Evolutionary conservation across 2,113 vertebrate species (phyloP).

Genomic region (Capra hircus): DNA sequence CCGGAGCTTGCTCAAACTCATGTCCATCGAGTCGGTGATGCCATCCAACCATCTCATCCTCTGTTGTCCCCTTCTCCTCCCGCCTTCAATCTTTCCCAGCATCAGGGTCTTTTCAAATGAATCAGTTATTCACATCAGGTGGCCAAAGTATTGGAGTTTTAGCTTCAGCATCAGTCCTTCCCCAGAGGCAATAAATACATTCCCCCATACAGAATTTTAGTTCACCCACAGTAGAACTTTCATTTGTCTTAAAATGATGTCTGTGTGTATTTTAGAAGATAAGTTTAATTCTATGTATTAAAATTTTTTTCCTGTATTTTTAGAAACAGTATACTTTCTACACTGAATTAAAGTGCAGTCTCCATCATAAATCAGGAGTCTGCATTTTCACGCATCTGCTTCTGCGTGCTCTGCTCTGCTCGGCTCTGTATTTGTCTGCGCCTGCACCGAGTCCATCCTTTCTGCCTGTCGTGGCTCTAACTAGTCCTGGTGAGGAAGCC

Average conservation of each 20-base stretch:
- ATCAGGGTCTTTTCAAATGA: not conserved
- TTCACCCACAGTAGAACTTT: not conserved
- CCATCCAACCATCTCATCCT: not conserved
- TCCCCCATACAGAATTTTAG: too few relatives aligned
- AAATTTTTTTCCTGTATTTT: not conserved
- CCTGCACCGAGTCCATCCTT: fast-evolving
- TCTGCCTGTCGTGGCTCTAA: not conserved
- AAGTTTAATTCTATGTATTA: not conserved
- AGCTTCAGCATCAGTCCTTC: not conserved
- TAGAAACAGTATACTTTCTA: not conserved
- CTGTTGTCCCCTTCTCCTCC: not conserved
- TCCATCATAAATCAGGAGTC: not conserved
- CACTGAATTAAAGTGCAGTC: not conserved
- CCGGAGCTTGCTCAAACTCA: not conserved
- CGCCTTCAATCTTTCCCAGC: not conserved
- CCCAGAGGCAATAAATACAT: too few relatives aligned
- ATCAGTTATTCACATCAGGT: not conserved
- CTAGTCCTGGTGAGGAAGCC: not conserved
- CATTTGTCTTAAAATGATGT: not conserved
- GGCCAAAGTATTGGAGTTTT: not conserved
- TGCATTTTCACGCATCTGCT: not conserved
- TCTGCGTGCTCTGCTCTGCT: not conserved
- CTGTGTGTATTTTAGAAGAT: not conserved
- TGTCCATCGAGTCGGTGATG: not conserved
- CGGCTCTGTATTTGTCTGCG: not conserved